A percentile compares a stretch with the other conserved stretches of the same genome.
phyloP scores from a whole-genome alignment of 2,113 vertebrate genomes.

The Cichladusa arquata region DNA sequence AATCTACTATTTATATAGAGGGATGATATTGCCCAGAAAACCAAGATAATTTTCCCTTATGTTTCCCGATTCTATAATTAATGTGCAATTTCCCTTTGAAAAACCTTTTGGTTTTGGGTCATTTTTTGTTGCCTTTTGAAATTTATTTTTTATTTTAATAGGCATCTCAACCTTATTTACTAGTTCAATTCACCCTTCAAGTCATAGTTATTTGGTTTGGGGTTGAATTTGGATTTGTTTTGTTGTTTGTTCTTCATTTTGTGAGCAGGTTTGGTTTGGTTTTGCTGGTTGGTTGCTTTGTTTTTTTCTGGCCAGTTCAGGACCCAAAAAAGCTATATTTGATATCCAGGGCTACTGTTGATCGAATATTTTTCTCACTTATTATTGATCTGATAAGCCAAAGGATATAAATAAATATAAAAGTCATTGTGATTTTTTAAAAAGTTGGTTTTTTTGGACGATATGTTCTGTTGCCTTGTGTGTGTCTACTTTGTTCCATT shows the following conservation, averaged over 20 bases:
- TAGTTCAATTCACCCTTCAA: neutral
- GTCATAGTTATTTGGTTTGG: neutral
- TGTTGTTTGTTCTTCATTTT: neutral
- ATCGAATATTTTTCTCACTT: neutral
- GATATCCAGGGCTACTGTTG: neutral
- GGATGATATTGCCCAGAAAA: neutral
- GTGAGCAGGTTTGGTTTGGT: neutral
- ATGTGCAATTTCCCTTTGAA: neutral
- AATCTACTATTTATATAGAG: neutral
- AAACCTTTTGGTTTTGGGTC: neutral
- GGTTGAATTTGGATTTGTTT: neutral
- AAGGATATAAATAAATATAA: neutral
- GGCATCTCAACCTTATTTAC: neutral
- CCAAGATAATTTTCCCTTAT: neutral
- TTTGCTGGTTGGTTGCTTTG: neutral
- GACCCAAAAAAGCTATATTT: neutral
- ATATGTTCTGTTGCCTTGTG: neutral
- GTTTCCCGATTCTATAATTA: neutral
- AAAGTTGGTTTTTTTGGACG: accelerated
- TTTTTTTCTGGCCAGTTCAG: neutral
- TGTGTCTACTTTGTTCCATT: neutral
- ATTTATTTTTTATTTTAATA: neutral
- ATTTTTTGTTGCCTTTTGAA: neutral
- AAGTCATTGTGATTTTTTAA: neutral
- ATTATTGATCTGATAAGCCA: neutral